A percentile compares a stretch with the other conserved stretches of the same genome.
These are phyloP conservation scores for Phaedon cochleariae DNA, from an alignment of 2,888 invertebrate genomes.

Conservation along the genomic window DNA sequence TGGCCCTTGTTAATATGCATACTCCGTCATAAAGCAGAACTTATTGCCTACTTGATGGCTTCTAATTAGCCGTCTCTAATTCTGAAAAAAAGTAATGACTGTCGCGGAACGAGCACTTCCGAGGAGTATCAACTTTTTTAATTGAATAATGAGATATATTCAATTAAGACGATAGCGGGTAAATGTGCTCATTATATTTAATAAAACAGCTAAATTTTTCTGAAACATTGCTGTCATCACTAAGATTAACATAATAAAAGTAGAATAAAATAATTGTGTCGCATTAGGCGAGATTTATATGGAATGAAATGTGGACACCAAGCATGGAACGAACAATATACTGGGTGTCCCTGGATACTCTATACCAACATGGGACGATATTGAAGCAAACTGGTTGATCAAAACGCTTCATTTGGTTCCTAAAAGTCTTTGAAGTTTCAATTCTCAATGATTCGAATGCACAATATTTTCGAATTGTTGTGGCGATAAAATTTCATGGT, in stretches of 20 bases:
- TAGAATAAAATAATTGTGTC: no score
- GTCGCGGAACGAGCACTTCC: neutral
- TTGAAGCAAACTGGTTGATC: no score
- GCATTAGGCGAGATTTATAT: no score
- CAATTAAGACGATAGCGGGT: conserved; percentile 17
- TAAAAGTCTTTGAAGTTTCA: no score
- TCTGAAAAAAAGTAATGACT: neutral
- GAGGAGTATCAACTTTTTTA: conserved; percentile 5
- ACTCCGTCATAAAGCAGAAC: neutral
- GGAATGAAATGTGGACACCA: no score
- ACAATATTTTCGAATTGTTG: no score
- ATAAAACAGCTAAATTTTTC: neutral
- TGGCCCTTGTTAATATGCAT: neutral
- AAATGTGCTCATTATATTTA: conserved; percentile 10
- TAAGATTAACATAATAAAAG: conserved; percentile 3
- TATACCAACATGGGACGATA: no score
- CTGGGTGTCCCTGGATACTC: no score
- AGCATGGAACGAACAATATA: no score
- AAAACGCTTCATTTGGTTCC: no score
- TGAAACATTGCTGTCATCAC: neutral
- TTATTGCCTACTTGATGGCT: conserved; percentile 1
- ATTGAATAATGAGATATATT: conserved; percentile 19
- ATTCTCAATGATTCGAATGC: no score
- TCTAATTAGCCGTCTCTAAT: conserved; percentile 14
- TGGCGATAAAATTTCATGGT: no score